Evolutionary conservation across 2,797 vertebrate genomes (phyloP), one percentile per base, ranked within the genome.

Genomic region (Antrozous pallidus): DNA sequence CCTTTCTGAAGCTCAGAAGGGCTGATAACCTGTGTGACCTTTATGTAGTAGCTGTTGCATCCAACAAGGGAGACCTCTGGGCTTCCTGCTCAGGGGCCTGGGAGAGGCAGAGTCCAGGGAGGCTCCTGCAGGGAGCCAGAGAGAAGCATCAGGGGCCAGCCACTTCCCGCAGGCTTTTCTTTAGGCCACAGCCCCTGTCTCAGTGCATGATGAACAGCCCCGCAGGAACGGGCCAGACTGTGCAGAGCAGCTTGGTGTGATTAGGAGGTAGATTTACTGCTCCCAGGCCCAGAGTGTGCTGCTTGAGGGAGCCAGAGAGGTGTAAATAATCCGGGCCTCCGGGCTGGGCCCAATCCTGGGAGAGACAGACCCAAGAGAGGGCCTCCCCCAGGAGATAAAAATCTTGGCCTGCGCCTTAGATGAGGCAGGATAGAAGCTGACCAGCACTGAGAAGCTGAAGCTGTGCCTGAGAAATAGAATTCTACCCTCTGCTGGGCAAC

Each of bases 231-330:
- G 86, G 93, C 95, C 91, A 96, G 94, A 80, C 94, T 97, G 92
- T 40, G n/a, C 5, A 28, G 71, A 94, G 87, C 97, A 88, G 96
- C 92, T 84, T 54, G 45, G 38, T 93, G 87, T 95, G 81, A 95
- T 97, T 95, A n/a, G 58, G 88, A 86, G 94, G 94, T 92, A 97
- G 94, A 98, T 96, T 98, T 97, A 97, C 96, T 91, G 97, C 93
- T 90, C 56, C 4, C 0, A 11, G 92, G 45, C 94, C 95, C 61
- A 33, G 1, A 96, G 81, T 89, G 97, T 97, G 95, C 54, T 82
- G 96, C 95, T 95, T 93, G 33, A 65, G 93, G 94, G 86, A 97
- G 91, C 84, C 96, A 94, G 85, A 65, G 69, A 13, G 22, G 40
- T 96, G 96, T 94, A 97, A 98, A 97, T 97, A 96, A 97, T 88